Percentiles rank a stretch among this genome's conserved stretches.
Conservation (phyloP, 2,888 invertebrate genomes). For the Philaethria dido region DNA sequence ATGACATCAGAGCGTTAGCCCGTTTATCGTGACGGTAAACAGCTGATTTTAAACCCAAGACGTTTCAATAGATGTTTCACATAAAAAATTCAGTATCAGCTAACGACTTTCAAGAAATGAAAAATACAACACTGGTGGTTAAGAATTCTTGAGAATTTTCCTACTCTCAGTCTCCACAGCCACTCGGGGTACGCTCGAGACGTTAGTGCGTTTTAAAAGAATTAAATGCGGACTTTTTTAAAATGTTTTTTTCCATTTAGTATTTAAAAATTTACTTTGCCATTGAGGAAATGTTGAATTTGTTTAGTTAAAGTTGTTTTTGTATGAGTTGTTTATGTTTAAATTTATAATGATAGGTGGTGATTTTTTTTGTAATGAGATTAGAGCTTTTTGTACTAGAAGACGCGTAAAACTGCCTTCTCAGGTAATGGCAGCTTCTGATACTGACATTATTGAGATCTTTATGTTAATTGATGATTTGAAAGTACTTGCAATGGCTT, state of each 20-base stretch:
- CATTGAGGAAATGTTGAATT: constrained; percentile 18
- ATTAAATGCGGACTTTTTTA: constrained; percentile 33
- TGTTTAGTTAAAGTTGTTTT: background rate
- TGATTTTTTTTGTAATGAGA: no score
- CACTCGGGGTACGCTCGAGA: constrained; percentile 34
- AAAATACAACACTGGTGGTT: constrained; percentile 37
- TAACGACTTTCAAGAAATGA: constrained; percentile 38
- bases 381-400: no score
- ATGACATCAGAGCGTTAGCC: no score
- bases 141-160: constrained; percentile 29
- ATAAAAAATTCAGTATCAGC: constrained; percentile 17
- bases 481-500: no score
- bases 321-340: background rate
- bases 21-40: no score
- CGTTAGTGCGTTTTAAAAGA: constrained; percentile 37
- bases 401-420: no score
- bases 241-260: constrained; percentile 14
- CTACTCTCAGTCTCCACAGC: constrained; percentile 31
- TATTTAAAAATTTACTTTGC: constrained; percentile 31
- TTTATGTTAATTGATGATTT: no score
- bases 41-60: no score
- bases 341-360: background rate
- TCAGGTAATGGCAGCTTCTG: no score
- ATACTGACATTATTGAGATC: no score
- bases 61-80: no score